These are phyloP conservation scores for Drosophila dunni DNA, from an alignment of 1,140 invertebrate genomes.

Conservation along the genomic window DNA sequence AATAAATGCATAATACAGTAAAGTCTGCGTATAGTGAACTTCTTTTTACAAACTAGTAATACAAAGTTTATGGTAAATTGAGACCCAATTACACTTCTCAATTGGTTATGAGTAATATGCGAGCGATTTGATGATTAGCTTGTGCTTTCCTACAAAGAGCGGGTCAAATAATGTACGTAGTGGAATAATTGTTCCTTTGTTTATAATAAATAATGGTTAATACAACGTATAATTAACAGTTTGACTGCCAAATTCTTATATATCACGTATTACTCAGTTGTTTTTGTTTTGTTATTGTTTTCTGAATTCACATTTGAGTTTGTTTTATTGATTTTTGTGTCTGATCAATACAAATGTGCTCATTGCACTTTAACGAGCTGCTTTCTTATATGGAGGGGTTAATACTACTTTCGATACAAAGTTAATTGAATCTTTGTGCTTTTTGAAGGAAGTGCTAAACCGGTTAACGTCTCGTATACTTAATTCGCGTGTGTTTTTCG, in stretches of 20 bases:
- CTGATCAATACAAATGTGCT: constrained; percentile 45
- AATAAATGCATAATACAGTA: too few relatives aligned
- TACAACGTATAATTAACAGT: constrained; percentile 28
- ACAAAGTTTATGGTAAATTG: too few relatives aligned
- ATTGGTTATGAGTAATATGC: background rate
- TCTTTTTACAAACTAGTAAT: too few relatives aligned
- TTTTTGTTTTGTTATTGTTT: background rate
- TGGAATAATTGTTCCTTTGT: constrained; percentile 34
- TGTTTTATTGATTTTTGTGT: constrained; percentile 42
- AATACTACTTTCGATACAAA: constrained; percentile 38
- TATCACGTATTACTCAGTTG: constrained; percentile 30
- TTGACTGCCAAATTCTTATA: constrained; percentile 28
- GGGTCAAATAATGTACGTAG: constrained; percentile 23
- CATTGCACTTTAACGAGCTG: constrained; percentile 48
- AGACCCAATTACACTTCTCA: background rate
- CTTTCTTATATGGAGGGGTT: constrained; percentile 44
- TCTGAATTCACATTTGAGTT: background rate
- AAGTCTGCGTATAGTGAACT: too few relatives aligned
- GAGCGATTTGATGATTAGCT: background rate
- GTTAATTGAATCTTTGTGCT: constrained; percentile 12
- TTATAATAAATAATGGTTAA: constrained; percentile 42
- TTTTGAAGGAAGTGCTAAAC: constrained; percentile 17
- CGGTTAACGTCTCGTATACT: constrained; percentile 15
- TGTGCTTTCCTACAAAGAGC: background rate
- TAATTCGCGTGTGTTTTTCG: constrained; percentile 3